These are phyloP conservation scores for Eciton burchellii DNA, from an alignment of 1,140 invertebrate species.

Conservation along the genomic window DNA sequence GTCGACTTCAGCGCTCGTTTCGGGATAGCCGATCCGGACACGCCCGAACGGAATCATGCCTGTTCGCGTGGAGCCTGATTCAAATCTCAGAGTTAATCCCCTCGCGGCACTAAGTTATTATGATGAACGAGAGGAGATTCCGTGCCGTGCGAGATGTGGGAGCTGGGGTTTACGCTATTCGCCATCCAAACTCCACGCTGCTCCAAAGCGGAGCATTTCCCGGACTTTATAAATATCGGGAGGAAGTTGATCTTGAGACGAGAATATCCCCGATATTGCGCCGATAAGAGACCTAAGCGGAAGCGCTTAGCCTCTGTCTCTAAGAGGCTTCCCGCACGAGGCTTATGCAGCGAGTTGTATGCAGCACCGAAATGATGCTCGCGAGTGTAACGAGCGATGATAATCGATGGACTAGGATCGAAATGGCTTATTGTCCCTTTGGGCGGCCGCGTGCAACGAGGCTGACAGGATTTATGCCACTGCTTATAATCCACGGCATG, in stretches of 20 bases:
- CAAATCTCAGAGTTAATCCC: background rate
- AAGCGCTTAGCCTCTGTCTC: too few relatives aligned
- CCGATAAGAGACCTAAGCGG: too few relatives aligned
- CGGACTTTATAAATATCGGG: too few relatives aligned
- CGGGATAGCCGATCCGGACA: background rate
- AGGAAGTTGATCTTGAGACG: too few relatives aligned
- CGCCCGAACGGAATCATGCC: background rate
- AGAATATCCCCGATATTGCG: too few relatives aligned
- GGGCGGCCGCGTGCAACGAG: constrained; percentile 12
- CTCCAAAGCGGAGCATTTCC: too few relatives aligned
- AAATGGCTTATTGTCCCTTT: constrained; percentile 31
- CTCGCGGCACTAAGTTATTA: background rate
- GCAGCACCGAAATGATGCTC: too few relatives aligned
- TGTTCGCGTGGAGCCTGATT: background rate
- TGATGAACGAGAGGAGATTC: background rate
- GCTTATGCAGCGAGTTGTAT: too few relatives aligned
- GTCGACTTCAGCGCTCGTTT: constrained; percentile 29
- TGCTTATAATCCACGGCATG: constrained; percentile 38
- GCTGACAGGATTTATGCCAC: constrained; percentile 31
- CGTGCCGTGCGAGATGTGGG: background rate
- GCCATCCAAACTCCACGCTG: too few relatives aligned
- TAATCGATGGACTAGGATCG: constrained; percentile 44
- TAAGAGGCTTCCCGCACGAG: too few relatives aligned
- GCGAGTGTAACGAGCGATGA: background rate
- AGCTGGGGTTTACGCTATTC: background rate